Evolutionary conservation across 2,888 invertebrate genomes (phyloP).

Genomic region (Chrysodeixis includens): DNA sequence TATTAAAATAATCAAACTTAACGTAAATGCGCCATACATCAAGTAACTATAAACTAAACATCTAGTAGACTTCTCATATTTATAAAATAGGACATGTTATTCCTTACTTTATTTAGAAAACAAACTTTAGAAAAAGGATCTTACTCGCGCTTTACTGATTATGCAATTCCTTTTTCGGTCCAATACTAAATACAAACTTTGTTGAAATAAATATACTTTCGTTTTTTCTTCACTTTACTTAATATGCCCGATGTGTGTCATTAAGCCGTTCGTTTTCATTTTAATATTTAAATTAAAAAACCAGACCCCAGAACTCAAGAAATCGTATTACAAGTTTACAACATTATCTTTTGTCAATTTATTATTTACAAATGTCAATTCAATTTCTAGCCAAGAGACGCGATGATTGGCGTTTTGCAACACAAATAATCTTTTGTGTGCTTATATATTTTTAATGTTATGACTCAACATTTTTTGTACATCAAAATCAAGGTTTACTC

Average conservation of each 20-base stretch:
- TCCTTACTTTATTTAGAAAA: too few species aligned
- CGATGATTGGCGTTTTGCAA: constrained; percentile 74
- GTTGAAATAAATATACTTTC: too few species aligned
- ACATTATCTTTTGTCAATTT: constrained; percentile 35
- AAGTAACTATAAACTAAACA: too few species aligned
- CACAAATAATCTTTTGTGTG: constrained; percentile 71
- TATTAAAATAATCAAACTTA: neutral
- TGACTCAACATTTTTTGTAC: constrained; percentile 68
- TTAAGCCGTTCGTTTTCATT: neutral
- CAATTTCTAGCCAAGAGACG: constrained; percentile 58
- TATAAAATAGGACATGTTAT: too few species aligned
- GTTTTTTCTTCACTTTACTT: neutral
- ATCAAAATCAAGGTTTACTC: constrained; percentile 35
- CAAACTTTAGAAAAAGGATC: too few species aligned
- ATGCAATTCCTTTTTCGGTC: too few species aligned
- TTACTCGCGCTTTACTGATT: too few species aligned
- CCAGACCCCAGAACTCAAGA: neutral
- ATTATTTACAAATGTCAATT: constrained; percentile 58
- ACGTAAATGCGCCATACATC: too few species aligned
- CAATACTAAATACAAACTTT: too few species aligned
- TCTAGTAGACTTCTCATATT: too few species aligned
- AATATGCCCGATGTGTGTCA: neutral
- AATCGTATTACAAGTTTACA: constrained; percentile 2
- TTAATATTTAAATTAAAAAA: neutral
- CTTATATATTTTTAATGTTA: constrained; percentile 63